Conservation (phyloP, 2,888 invertebrate genomes). For the Lagria hirta region DNA sequence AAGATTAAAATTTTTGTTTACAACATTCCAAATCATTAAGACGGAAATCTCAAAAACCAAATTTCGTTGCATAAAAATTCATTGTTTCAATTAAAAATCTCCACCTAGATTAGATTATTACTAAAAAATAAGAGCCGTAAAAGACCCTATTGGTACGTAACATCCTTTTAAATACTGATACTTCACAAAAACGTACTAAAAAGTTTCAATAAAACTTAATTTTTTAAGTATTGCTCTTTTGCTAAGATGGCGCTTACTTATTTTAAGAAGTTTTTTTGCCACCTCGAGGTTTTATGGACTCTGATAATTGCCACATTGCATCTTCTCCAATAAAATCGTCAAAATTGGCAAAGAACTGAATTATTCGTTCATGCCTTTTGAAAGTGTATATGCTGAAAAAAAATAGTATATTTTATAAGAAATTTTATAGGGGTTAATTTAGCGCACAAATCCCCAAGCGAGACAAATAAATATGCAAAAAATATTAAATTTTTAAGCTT, state of each 20-base stretch:
- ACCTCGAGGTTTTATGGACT: slow-evolving; percentile 90
- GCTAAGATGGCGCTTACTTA: slow-evolving; percentile 11
- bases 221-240: slow-evolving; percentile 25
- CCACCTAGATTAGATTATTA: slow-evolving; percentile 2
- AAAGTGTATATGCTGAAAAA: slow-evolving; percentile 83
- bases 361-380: slow-evolving; percentile 90
- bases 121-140: too few relatives aligned
- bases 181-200: slow-evolving; percentile 28
- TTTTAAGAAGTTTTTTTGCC: slow-evolving; percentile 58
- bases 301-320: slow-evolving; percentile 98
- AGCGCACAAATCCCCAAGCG: too few relatives aligned
- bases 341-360: slow-evolving; percentile 95
- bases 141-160: too few relatives aligned
- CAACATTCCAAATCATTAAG: background rate
- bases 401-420: slow-evolving; percentile 19
- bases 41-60: slow-evolving; percentile 13
- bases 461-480: too few relatives aligned
- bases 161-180: slow-evolving; percentile 1
- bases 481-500: too few relatives aligned
- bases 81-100: slow-evolving; percentile 27
- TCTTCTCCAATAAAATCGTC: slow-evolving; percentile 95
- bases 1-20: slow-evolving; percentile 1
- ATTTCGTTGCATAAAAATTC: slow-evolving; percentile 35
- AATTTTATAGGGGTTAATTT: background rate
- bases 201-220: too few relatives aligned